These are phyloP conservation scores for Lordiphosa mommai DNA, from an alignment of 1,140 invertebrate species.

Conservation along the genomic window DNA sequence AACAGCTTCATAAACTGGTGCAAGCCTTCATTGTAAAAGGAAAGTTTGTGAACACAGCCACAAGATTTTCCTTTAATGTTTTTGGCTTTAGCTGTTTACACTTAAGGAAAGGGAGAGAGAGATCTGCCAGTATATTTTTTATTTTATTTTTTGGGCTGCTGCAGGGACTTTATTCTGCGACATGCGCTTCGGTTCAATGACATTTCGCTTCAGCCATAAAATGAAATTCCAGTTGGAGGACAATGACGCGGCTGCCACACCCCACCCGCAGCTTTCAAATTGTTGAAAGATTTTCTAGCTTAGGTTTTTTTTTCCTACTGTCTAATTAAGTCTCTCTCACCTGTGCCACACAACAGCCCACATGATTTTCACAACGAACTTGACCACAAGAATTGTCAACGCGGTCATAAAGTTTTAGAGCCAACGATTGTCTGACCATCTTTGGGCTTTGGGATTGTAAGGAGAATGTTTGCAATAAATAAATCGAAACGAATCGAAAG, in stretches of 20 bases:
- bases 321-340: slow-evolving; percentile 35
- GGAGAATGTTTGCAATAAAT: slow-evolving; percentile 56
- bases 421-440: slow-evolving; percentile 49
- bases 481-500: slow-evolving; percentile 58
- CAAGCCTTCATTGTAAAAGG: neutral
- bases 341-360: slow-evolving; percentile 3
- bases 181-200: slow-evolving; percentile 58
- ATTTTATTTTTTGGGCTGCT: slow-evolving; percentile 28
- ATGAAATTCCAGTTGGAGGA: slow-evolving; percentile 47
- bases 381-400: slow-evolving; percentile 1
- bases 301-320: neutral
- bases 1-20: neutral
- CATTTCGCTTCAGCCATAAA: slow-evolving; percentile 47
- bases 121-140: slow-evolving; percentile 8
- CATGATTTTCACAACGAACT: slow-evolving; percentile 33
- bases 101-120: neutral
- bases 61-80: slow-evolving; percentile 38
- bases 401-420: slow-evolving; percentile 61
- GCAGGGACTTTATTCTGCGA: slow-evolving; percentile 43
- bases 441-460: slow-evolving; percentile 32
- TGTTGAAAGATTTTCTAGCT: slow-evolving; percentile 6
- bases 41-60: neutral
- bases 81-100: slow-evolving; percentile 40
- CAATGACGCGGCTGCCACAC: slow-evolving; percentile 41
- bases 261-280: slow-evolving; percentile 53